Conservation (phyloP, 2,888 invertebrate genomes). For the Liopterus haemorrhoidalis region DNA sequence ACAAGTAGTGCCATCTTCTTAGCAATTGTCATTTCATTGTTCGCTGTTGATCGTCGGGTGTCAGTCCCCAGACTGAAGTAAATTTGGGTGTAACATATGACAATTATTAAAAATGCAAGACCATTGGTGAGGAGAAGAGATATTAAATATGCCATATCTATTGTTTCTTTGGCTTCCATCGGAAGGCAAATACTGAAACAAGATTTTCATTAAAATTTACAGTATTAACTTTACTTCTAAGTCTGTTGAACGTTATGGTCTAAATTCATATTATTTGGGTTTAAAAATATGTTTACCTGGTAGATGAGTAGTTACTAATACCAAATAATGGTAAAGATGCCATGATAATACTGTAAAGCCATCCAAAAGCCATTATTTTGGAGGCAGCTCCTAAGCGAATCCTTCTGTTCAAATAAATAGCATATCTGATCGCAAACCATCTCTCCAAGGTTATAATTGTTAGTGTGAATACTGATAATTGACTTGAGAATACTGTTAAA, state of each 20-base stretch:
- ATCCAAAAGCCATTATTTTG: slow-evolving; percentile 71
- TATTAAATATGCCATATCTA: slow-evolving; percentile 69
- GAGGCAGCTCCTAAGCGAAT: slow-evolving; percentile 67
- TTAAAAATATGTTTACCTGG: slow-evolving; percentile 51
- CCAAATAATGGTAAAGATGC: slow-evolving; percentile 76
- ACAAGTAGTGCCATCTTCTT: slow-evolving; percentile 86
- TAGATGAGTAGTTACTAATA: slow-evolving; percentile 82
- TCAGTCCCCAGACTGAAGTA: slow-evolving; percentile 73
- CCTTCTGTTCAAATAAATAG: slow-evolving; percentile 74
- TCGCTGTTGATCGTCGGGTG: slow-evolving; percentile 50
- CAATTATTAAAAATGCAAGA: slow-evolving; percentile 75
- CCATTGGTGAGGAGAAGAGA: slow-evolving; percentile 70
- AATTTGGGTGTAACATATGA: slow-evolving; percentile 79
- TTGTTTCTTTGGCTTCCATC: slow-evolving; percentile 66
- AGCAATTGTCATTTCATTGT: slow-evolving; percentile 69
- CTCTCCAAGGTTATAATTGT: slow-evolving; percentile 81
- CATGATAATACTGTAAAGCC: slow-evolving; percentile 71
- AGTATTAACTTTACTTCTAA: neutral
- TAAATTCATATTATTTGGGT: slow-evolving; percentile 1
- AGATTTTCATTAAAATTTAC: slow-evolving; percentile 11
- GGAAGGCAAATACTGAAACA: slow-evolving; percentile 75
- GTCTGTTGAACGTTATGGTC: slow-evolving; percentile 1
- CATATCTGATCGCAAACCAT: slow-evolving; percentile 78
- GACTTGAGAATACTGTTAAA: slow-evolving; percentile 79
- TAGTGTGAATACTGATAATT: slow-evolving; percentile 80